Conservation (phyloP, 2,888 invertebrate genomes). For the Crepidodera aurea region DNA sequence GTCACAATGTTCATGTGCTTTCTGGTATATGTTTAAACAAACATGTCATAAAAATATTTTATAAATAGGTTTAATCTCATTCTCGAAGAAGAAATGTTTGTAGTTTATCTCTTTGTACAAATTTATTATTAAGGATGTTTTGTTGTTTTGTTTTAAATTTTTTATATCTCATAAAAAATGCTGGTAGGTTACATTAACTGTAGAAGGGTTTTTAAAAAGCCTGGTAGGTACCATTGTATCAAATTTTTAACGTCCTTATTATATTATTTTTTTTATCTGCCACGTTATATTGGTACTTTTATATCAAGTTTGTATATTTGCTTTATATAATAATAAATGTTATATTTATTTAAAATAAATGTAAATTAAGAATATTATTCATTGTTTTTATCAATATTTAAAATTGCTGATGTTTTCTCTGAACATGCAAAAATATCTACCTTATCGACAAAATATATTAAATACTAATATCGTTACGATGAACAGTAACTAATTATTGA, state of each 20-base stretch:
- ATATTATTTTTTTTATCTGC: constrained; percentile 11
- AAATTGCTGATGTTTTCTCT: background rate
- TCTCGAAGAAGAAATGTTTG: constrained; percentile 11
- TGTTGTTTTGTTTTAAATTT: constrained; percentile 30
- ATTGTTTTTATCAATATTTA: background rate
- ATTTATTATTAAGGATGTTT: constrained; percentile 16
- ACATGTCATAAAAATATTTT: constrained; percentile 19
- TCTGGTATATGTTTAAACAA: constrained; percentile 17
- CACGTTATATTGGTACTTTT: constrained; percentile 7
- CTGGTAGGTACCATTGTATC: constrained; percentile 49
- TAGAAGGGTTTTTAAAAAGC: no score
- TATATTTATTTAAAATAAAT: constrained; percentile 3
- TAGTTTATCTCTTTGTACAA: constrained; percentile 18
- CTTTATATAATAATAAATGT: background rate
- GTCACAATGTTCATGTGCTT: background rate
- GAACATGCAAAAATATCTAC: no score
- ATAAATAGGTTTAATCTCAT: constrained; percentile 18
- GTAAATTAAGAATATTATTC: background rate
- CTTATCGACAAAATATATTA: no score
- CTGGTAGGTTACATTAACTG: constrained; percentile 54
- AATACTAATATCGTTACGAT: no score
- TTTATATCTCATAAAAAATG: constrained; percentile 38
- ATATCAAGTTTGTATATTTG: background rate
- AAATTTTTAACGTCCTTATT: constrained; percentile 32
- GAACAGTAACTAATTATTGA: no score